Evolutionary conservation across 1,140 invertebrate species (phyloP).

Genomic region (Galendromus occidentalis): DNA sequence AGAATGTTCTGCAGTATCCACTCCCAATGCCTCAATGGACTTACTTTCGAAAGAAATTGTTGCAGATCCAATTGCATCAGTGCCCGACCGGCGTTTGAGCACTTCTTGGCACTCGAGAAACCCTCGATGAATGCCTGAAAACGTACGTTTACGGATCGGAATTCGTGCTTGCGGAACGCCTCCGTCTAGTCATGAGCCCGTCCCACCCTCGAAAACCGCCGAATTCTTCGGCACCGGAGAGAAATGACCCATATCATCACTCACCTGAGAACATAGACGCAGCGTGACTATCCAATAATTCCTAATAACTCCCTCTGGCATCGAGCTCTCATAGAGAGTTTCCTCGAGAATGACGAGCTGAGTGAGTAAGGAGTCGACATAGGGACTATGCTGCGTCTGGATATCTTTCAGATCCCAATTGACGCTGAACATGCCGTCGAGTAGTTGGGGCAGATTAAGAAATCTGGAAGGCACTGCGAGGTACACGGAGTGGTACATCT

Average conservation of each 20-base stretch:
- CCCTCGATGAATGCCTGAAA: slow-evolving; percentile 29
- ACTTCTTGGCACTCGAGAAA: slow-evolving; percentile 73
- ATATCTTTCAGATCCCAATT: slow-evolving; percentile 88
- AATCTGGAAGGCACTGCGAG: slow-evolving; percentile 53
- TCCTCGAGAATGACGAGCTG: slow-evolving; percentile 11
- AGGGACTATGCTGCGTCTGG: slow-evolving; percentile 78
- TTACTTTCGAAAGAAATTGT: slow-evolving; percentile 74
- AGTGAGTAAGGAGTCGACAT: slow-evolving; percentile 39
- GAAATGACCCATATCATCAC: slow-evolving; percentile 12
- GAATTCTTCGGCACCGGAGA: slow-evolving; percentile 40
- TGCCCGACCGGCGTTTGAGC: slow-evolving; percentile 81
- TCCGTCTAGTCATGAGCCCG: too few species aligned
- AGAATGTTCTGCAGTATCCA: too few species aligned
- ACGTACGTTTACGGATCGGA: too few species aligned
- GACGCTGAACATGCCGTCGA: slow-evolving; percentile 58
- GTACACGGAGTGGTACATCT: slow-evolving; percentile 62
- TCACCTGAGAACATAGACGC: background rate
- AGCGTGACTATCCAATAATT: slow-evolving; percentile 13
- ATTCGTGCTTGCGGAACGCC: too few species aligned
- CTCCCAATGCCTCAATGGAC: slow-evolving; percentile 28
- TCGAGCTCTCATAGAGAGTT: background rate
- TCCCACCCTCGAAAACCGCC: slow-evolving; percentile 50
- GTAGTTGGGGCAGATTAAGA: slow-evolving; percentile 54
- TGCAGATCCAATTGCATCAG: slow-evolving; percentile 96
- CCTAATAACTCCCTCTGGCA: background rate